Evolutionary conservation across 2,888 invertebrate species (phyloP), one percentile per base, ranked within the genome.

Genomic region (Xylophagus ater): DNA sequence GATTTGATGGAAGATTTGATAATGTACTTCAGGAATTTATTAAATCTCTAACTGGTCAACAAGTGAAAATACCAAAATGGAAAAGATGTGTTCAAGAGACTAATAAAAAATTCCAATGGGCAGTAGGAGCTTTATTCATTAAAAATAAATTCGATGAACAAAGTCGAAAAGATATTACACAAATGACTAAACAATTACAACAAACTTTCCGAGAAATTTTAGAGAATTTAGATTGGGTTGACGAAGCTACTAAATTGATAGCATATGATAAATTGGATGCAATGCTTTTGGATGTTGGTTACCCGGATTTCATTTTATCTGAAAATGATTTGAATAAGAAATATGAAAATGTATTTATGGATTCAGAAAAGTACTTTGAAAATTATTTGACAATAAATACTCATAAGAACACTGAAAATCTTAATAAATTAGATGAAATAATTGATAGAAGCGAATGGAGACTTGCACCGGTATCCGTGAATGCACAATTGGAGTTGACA

Each of bases 221-320:
- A 6, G 73, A 75, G 45, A 78, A 83, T 44, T 65, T 89, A 40
- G 74, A 78, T 35, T 96, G 94, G 96, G 93, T 94, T 90, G 93
- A 94, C 54, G 66, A 72, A 3, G 81, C 85, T 54, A 94, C 94
- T 0, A 73, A 81, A 44, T 65, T 71, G 21, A 74, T 85, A 3
- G 93, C 93, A 0, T 77, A 82, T 47, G 76, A 78, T 6, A 94
- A 94, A 60, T 90, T 89, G 0, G 82, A 89, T 56, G 82, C 87
- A 3, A 92, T 92, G 42, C 81, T 83, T 23, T 86, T 90, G 55
- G 87, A 89, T 82, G 93, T 96, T 49, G 80, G 92, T 26, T 94
- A 87, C 59, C 93, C 93, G 0, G 84, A 93, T 55, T 93, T 86
- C 55, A 87, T 94, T 38, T 69, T 86, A 14, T 73, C 85, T 50